phyloP scores from a whole-genome alignment of 2,113 vertebrate species.

The Otolemur garnettii region DNA sequence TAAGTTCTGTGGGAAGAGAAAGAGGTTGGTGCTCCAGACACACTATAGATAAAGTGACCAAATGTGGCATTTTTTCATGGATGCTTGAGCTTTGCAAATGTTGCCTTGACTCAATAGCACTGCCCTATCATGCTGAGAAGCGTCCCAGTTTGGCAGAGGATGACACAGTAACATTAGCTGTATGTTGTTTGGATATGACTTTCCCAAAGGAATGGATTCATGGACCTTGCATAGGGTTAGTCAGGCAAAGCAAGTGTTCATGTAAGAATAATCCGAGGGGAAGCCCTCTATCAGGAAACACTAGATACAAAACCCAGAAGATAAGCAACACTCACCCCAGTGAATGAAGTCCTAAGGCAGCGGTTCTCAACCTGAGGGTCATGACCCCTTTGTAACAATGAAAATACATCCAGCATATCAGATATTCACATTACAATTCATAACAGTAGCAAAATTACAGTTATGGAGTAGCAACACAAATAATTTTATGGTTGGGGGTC shows the following conservation, averaged over 20 bases:
- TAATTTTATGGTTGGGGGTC: too few relatives aligned
- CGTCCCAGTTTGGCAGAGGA: background rate
- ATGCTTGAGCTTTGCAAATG: background rate
- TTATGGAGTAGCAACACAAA: too few relatives aligned
- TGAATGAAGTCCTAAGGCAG: background rate
- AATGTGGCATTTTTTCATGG: background rate
- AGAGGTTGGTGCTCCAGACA: background rate
- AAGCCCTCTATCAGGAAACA: background rate
- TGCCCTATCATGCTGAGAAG: background rate
- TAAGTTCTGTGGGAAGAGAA: background rate
- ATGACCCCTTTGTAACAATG: too few relatives aligned
- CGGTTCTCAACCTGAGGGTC: too few relatives aligned
- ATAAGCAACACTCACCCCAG: background rate
- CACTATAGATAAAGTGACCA: background rate
- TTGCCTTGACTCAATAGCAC: background rate
- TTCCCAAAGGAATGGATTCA: background rate
- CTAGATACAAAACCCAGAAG: background rate
- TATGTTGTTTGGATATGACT: background rate
- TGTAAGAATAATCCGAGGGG: background rate
- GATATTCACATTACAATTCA: too few relatives aligned
- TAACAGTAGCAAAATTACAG: too few relatives aligned
- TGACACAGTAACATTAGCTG: background rate
- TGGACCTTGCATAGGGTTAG: background rate
- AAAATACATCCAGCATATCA: too few relatives aligned
- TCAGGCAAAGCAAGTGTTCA: background rate